A percentile compares a stretch with the other conserved stretches of the same genome.
phyloP scores from a whole-genome alignment of 2,888 invertebrate genomes.

The Alloplasta piceator region DNA sequence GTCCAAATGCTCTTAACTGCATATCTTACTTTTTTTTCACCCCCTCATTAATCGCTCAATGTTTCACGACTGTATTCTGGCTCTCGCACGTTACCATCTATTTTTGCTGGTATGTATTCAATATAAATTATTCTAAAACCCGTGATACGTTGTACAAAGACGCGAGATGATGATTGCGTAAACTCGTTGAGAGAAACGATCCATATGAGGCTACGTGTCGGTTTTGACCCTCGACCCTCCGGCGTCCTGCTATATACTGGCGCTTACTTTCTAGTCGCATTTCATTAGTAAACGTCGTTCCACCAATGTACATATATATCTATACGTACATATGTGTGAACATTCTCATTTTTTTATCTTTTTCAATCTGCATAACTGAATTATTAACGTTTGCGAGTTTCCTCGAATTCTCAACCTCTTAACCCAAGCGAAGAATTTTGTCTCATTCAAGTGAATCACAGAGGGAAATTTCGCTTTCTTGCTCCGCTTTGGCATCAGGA shows the following conservation, averaged over 20 bases:
- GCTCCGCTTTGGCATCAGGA: too few relatives aligned
- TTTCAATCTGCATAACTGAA: conserved; percentile 35
- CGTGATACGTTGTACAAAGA: not conserved
- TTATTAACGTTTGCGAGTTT: conserved; percentile 29
- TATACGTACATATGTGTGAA: not conserved
- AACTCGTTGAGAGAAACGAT: conserved; percentile 50
- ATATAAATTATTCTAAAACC: conserved; percentile 30
- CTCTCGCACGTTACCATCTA: conserved; percentile 1
- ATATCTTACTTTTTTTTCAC: not conserved
- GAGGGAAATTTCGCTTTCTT: too few relatives aligned
- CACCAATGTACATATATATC: not conserved
- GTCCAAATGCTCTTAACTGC: not conserved
- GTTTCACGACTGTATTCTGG: conserved; percentile 26
- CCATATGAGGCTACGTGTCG: conserved; percentile 59
- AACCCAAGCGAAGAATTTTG: not conserved
- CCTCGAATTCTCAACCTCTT: not conserved
- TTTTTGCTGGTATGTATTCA: conserved; percentile 1
- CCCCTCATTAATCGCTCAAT: not conserved
- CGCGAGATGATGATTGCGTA: conserved; percentile 49
- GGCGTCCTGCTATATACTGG: conserved; percentile 65
- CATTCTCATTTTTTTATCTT: not conserved
- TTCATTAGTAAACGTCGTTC: conserved; percentile 53
- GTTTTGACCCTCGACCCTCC: conserved; percentile 77
- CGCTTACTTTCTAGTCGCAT: conserved; percentile 64
- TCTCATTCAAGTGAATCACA: not conserved